A percentile compares a stretch with the other conserved stretches of the same genome.
These are phyloP conservation scores for Parthenolecanium corni DNA, from an alignment of 2,888 invertebrate species.

Conservation along the genomic window DNA sequence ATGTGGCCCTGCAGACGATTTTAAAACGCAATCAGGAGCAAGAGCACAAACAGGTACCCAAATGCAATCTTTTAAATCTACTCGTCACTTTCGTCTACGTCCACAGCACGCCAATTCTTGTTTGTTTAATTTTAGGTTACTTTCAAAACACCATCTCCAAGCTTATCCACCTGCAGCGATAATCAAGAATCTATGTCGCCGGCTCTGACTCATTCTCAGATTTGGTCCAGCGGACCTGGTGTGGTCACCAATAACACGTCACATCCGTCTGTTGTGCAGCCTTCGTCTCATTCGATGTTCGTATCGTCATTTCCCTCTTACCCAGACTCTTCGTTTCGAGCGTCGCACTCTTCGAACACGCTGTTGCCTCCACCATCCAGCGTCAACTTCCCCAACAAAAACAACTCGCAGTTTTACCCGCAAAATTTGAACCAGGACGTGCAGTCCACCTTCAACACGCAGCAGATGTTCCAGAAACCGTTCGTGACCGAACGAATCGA, in stretches of 20 bases:
- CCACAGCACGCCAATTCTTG: too few relatives aligned
- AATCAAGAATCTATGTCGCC: slow-evolving; percentile 28
- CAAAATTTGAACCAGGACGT: background rate
- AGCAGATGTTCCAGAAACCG: slow-evolving; percentile 1
- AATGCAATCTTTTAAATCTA: background rate
- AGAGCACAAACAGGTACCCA: slow-evolving; percentile 35
- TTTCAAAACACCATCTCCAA: slow-evolving; percentile 43
- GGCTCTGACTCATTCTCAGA: slow-evolving; percentile 5
- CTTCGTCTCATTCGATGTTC: slow-evolving; percentile 14
- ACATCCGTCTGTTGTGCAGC: background rate
- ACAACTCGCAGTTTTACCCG: slow-evolving; percentile 20
- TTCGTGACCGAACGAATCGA: slow-evolving; percentile 7
- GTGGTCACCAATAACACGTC: background rate
- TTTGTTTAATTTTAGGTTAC: slow-evolving; percentile 42
- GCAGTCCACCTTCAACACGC: background rate
- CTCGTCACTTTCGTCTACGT: too few relatives aligned
- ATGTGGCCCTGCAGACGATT: slow-evolving; percentile 68
- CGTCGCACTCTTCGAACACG: slow-evolving; percentile 16
- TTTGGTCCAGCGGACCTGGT: slow-evolving; percentile 2
- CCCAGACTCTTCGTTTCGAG: slow-evolving; percentile 13
- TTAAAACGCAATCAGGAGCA: slow-evolving; percentile 53
- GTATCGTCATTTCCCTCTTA: slow-evolving; percentile 21
- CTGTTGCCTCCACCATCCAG: slow-evolving; percentile 18
- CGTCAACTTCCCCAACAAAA: slow-evolving; percentile 24
- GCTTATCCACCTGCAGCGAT: slow-evolving; percentile 30